These are phyloP conservation scores for Venturia canescens DNA, from an alignment of 1,140 invertebrate genomes.

Conservation along the genomic window DNA sequence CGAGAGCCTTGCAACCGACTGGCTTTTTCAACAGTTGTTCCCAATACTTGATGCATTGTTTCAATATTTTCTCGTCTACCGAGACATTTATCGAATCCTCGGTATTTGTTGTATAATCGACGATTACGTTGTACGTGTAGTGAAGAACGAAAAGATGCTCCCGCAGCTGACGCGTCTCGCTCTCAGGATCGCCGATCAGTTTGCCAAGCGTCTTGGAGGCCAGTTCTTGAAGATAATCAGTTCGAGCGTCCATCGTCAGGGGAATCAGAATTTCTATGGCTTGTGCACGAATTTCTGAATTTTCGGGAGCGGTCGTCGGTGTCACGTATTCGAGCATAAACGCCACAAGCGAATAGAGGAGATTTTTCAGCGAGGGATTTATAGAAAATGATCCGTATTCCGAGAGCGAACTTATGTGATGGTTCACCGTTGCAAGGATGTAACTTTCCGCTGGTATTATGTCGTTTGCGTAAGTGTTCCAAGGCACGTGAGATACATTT, in stretches of 20 bases:
- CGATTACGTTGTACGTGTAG: slow-evolving; percentile 84
- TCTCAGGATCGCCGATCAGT: slow-evolving; percentile 80
- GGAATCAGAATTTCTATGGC: slow-evolving; percentile 82
- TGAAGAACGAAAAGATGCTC: slow-evolving; percentile 82
- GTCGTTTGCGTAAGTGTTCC: slow-evolving; percentile 84
- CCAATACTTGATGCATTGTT: slow-evolving; percentile 87
- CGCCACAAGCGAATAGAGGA: slow-evolving; percentile 81
- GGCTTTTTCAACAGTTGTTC: slow-evolving; percentile 89
- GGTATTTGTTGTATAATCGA: slow-evolving; percentile 77
- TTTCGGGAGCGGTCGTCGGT: slow-evolving; percentile 75
- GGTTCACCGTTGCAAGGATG: slow-evolving; percentile 81
- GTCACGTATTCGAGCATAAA: slow-evolving; percentile 83
- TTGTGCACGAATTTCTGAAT: slow-evolving; percentile 73
- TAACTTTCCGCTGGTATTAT: slow-evolving; percentile 91
- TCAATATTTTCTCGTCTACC: slow-evolving; percentile 83
- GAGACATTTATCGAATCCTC: slow-evolving; percentile 71
- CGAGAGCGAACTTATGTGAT: slow-evolving; percentile 79
- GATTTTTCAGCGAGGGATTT: slow-evolving; percentile 83
- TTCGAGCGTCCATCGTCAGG: slow-evolving; percentile 85
- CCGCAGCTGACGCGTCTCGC: slow-evolving; percentile 80
- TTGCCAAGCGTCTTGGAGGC: slow-evolving; percentile 79
- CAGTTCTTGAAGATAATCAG: slow-evolving; percentile 83
- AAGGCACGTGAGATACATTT: slow-evolving; percentile 76
- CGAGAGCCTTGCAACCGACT: slow-evolving; percentile 87
- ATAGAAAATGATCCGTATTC: slow-evolving; percentile 80